A percentile compares a stretch with the other conserved stretches of the same genome.
Conservation (phyloP, 30 jellyfish, hydroid and myxozoan genomes). For the Pelagia noctiluca region DNA sequence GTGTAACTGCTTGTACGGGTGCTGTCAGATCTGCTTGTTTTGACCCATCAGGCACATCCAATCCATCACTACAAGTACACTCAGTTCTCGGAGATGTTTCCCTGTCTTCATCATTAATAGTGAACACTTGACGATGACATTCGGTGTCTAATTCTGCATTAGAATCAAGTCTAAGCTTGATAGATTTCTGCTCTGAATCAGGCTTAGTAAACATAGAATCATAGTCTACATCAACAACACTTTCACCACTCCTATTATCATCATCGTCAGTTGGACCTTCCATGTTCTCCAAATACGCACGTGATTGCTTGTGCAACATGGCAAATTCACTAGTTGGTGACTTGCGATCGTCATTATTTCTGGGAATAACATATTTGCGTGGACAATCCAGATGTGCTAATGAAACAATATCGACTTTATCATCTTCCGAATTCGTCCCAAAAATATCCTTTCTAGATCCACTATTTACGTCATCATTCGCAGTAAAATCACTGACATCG, state of each 20-base stretch:
- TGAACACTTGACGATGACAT: not conserved
- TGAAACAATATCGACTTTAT: not conserved
- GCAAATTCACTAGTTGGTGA: not conserved
- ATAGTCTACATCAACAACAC: conserved; percentile 2
- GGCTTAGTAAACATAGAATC: not conserved
- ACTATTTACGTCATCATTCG: not conserved
- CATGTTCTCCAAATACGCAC: not conserved
- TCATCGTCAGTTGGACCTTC: not conserved
- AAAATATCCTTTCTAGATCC: not conserved
- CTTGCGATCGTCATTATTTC: not conserved
- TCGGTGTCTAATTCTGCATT: not conserved
- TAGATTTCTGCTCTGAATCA: not conserved
- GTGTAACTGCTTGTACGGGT: not conserved
- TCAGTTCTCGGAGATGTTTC: not conserved
- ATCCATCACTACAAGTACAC: not conserved
- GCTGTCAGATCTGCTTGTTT: too few relatives aligned
- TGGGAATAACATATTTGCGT: not conserved
- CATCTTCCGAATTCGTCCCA: not conserved
- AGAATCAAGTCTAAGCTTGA: not conserved
- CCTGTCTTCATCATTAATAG: not conserved
- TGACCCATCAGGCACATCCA: not conserved
- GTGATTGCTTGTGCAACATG: not conserved
- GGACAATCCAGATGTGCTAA: not conserved
- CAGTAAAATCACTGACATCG: not conserved
- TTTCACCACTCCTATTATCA: not conserved